These are phyloP conservation scores for Glandiceps talaboti DNA, from an alignment of 53 echinoderm and acorn worm genomes.

Conservation along the genomic window DNA sequence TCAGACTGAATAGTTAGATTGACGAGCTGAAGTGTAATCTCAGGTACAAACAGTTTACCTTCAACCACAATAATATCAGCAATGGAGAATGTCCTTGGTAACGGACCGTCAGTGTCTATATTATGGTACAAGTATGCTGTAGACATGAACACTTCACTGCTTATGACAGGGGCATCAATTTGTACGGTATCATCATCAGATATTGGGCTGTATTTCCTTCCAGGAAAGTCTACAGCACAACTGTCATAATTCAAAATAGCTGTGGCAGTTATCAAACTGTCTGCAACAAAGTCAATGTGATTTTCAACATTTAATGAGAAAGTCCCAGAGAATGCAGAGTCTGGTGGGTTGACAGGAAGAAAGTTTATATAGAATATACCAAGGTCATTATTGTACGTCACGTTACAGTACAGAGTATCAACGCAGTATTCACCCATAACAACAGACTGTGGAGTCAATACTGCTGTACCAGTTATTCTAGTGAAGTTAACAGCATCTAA, in stretches of 20 bases:
- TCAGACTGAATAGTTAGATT: conserved; percentile 35
- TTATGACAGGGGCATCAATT: conserved; percentile 46
- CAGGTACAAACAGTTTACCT: conserved; percentile 47
- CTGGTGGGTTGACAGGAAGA: conserved; percentile 42
- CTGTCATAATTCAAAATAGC: conserved; percentile 44
- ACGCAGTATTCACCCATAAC: conserved; percentile 1
- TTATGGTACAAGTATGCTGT: conserved; percentile 24
- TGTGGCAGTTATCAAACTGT: conserved; percentile 42
- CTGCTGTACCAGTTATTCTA: conserved; percentile 16
- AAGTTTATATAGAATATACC: conserved; percentile 42
- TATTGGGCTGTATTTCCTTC: conserved; percentile 41
- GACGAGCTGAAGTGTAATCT: conserved; percentile 38
- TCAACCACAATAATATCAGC: conserved; percentile 46
- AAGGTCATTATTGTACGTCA: conserved; percentile 26
- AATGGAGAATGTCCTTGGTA: conserved; percentile 47
- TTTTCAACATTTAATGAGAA: conserved; percentile 48
- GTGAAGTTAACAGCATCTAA: conserved; percentile 63
- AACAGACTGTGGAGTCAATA: conserved; percentile 1
- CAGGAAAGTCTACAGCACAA: conserved; percentile 47
- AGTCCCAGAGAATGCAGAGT: conserved; percentile 30
- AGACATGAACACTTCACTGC: conserved; percentile 26
- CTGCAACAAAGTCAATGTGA: conserved; percentile 56
- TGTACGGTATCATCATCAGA: conserved; percentile 35
- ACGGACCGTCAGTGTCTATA: conserved; percentile 1
- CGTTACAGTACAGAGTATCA: conserved; percentile 21